Conservation (phyloP, 2,113 vertebrate genomes). For the Pseudopodoces humilis region DNA sequence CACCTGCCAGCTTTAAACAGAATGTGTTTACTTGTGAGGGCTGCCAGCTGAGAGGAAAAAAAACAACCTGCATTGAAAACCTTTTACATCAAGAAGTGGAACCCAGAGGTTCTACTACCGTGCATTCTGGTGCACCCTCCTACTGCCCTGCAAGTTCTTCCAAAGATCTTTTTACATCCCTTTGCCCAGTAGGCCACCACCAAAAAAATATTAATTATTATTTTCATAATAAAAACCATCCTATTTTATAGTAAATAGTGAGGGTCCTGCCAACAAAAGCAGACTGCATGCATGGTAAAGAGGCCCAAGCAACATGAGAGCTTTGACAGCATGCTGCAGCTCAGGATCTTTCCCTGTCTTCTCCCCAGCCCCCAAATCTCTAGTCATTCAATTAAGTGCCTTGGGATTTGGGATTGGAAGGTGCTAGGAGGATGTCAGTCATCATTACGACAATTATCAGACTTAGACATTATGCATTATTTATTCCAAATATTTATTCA, state of each 20-base stretch:
- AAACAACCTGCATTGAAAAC: neutral
- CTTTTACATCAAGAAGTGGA: neutral
- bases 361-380: neutral
- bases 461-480: slow-evolving; percentile 42
- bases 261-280: neutral
- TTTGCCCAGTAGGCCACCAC: neutral
- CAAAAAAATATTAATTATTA: too few species aligned
- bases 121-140: neutral
- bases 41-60: neutral
- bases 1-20: neutral
- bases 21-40: neutral
- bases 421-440: neutral
- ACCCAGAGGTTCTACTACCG: neutral
- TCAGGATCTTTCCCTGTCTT: neutral
- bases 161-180: neutral
- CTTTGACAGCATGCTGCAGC: neutral
- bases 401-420: neutral
- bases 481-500: slow-evolving; percentile 63
- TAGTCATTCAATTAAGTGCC: neutral
- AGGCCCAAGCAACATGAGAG: neutral
- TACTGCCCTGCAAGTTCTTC: neutral
- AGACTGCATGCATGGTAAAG: neutral
- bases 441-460: slow-evolving; percentile 49
- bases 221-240: neutral
- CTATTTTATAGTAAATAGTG: neutral